phyloP scores from a whole-genome alignment of 2,888 invertebrate genomes.

The Byasa hedistus region DNA sequence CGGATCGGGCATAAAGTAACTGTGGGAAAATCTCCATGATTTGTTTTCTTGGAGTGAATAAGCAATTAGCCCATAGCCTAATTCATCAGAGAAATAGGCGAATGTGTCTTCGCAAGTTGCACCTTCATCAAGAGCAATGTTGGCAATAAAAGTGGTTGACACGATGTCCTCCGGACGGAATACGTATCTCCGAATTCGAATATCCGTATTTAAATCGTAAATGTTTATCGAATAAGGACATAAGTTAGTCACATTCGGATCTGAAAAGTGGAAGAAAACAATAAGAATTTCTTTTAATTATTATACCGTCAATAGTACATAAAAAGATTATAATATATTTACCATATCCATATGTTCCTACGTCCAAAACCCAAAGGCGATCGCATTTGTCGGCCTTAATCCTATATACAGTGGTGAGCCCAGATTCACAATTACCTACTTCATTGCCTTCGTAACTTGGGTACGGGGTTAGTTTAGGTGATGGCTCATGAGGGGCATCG shows the following conservation, averaged over 20 bases:
- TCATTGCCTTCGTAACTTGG: slow-evolving; percentile 88
- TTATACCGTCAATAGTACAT: background rate
- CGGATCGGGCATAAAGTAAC: slow-evolving; percentile 90
- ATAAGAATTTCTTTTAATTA: background rate
- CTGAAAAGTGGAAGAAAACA: slow-evolving; percentile 46
- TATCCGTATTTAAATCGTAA: slow-evolving; percentile 87
- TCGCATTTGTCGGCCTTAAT: slow-evolving; percentile 89
- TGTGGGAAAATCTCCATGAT: slow-evolving; percentile 89
- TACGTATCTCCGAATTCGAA: slow-evolving; percentile 84
- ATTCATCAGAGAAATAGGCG: slow-evolving; percentile 90
- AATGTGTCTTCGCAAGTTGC: slow-evolving; percentile 86
- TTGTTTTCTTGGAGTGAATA: slow-evolving; percentile 88
- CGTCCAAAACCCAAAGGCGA: slow-evolving; percentile 90
- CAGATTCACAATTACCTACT: slow-evolving; percentile 86
- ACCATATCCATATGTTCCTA: slow-evolving; percentile 90
- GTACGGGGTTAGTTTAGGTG: slow-evolving; percentile 88
- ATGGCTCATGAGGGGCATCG: slow-evolving; percentile 82
- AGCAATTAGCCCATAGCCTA: slow-evolving; percentile 89
- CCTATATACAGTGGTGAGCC: slow-evolving; percentile 88
- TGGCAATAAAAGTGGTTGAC: slow-evolving; percentile 90
- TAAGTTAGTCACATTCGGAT: slow-evolving; percentile 81
- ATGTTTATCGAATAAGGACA: slow-evolving; percentile 90
- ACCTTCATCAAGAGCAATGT: slow-evolving; percentile 89
- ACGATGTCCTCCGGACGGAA: slow-evolving; percentile 87
- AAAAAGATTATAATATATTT: slow-evolving; percentile 27